Percentiles rank a stretch among this genome's conserved stretches.
These are phyloP conservation scores for Zosterops borbonicus DNA, from an alignment of 2,113 vertebrate genomes.

Conservation along the genomic window DNA sequence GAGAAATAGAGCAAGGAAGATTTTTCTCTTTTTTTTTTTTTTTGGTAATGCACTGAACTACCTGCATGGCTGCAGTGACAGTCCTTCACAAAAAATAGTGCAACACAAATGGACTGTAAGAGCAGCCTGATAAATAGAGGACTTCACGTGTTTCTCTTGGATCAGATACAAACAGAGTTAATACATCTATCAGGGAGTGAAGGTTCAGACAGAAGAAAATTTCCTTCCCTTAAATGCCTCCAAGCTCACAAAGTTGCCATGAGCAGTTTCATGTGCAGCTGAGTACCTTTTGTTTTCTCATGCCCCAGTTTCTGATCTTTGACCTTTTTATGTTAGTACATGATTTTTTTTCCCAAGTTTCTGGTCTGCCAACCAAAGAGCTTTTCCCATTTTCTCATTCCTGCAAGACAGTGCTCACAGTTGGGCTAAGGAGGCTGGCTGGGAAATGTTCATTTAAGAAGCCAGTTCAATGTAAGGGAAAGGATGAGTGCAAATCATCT, in stretches of 20 bases:
- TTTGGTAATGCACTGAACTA: neutral
- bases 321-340: neutral
- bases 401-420: neutral
- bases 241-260: neutral
- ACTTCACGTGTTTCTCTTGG: neutral
- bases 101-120: neutral
- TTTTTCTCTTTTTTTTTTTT: neutral
- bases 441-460: neutral
- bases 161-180: neutral
- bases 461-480: neutral
- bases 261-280: neutral
- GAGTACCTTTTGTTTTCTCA: neutral
- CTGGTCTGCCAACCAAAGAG: neutral
- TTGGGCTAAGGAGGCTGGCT: neutral
- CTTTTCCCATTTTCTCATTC: neutral
- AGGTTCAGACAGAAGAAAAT: neutral
- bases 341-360: neutral
- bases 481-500: constrained; percentile 3
- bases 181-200: neutral
- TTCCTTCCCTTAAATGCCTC: neutral
- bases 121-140: neutral
- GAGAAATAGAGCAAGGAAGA: neutral
- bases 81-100: neutral
- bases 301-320: neutral
- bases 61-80: neutral